Base-by-base conservation (phyloP, 2,888 invertebrate genomes). In the Hemicrepidius hirtus region DNA sequence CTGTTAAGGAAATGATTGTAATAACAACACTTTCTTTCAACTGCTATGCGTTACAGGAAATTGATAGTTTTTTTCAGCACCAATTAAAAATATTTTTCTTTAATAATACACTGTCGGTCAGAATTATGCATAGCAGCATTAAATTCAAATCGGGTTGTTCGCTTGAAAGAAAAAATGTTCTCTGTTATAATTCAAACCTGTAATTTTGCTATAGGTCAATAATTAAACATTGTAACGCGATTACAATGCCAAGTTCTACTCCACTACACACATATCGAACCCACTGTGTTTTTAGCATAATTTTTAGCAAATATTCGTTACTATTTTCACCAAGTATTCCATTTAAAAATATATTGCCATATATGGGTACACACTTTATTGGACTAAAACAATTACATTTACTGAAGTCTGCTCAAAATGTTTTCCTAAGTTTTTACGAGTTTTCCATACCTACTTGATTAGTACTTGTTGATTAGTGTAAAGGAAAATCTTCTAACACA, bases 221-320 rank as follows among this genome's bases (percentile, higher is more conserved):
- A 79, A 82, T 83, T 82, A 78, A 84, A 84, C 83, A 82, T 82
- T 85, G 84, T 84, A 85, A 68, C 44, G 83, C 82, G 84, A 84
- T 82, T 85, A 85, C 82, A 82, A 80, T 83, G 81, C 80, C 80
- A 82, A 83, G 82, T 82, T 82, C 84, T 85, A 85, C 84, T 82
- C 80, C 79, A 81, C 85, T 85, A 85, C 84, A 85, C 85, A 85
- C 84, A 83, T 83, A 84, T 82, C 80, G 80, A 83, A 78, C 79
- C 74, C 70, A 74, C 66, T 64, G 74, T 71, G 74, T 74, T 74
- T 74, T 74, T 74, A 74, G 74, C 32, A 21, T 65, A 55, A 32
- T 55, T 72, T 67, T 24, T 50, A 28, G 63, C 55, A 69, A 50
- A 73, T 21, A 40, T 74, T 60, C 59, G 46, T 65, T 69, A 69